Base-by-base conservation (phyloP, 2,888 invertebrate species). In the Bursaphelenchus okinawaensis region DNA sequence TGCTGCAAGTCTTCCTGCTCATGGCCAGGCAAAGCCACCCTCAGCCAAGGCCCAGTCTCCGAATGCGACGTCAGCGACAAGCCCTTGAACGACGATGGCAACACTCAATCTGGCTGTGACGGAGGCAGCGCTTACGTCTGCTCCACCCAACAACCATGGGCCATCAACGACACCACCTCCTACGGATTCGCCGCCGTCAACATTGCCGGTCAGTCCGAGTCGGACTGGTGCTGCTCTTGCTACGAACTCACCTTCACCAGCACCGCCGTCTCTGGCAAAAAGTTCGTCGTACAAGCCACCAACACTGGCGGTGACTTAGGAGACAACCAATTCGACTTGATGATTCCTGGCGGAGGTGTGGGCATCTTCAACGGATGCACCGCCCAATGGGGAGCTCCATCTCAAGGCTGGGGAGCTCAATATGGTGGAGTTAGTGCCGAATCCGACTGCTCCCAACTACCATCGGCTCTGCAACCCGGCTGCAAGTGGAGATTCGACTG, bases 341-440 rank as follows among this genome's bases (percentile, higher is more conserved):
- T 19, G 52, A 52, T 52, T 20, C 52, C 52, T 20, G 52, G 52
- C 52, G 52, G 52, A 12, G 52, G 52, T 24, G 52, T 52, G 3
- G 52, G 52, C 1, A 1, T 52, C 52, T 52, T n/a, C 52, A 52
- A 52, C 52, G 52, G 52, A 16, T 52, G 52, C 52, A 52, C 52
- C 1, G 52, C 52, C 23, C 52, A 52, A 24, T 52, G 52, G 52
- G 24, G 24, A 16, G 52, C 52, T 4, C 52, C 52, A 24, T 52
- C 52, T 16, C 12, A 9, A 16, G 52, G 52, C 52, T 52, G 52
- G 52, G 52, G 52, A 20, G 1, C 52, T 3, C 52, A 52, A 24
- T 52, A 52, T 20, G 52, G 52, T 12, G 52, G 52, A 20, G 52
- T 52, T 12, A 22, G 22, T 12, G 12, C 20, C 20, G 22, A 9